A percentile compares a stretch with the other conserved stretches of the same genome.
Conservation (phyloP, 92 coral and sea anemone species). For the Bergia puertoricense region DNA sequence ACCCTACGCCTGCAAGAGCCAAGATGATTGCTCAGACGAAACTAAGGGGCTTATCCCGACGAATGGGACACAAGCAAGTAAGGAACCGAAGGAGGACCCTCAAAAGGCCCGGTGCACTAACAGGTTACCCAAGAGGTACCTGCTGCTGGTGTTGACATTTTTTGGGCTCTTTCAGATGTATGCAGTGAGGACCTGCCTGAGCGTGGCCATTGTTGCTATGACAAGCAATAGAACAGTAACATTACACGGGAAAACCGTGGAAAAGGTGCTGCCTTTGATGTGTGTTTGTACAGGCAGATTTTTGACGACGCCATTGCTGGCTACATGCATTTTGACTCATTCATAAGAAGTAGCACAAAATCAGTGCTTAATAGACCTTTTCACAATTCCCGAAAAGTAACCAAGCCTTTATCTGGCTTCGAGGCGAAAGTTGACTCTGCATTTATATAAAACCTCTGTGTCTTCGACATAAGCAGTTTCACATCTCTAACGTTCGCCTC, state of each 20-base stretch:
- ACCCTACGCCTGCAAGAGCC: neutral
- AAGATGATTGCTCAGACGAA: conserved; percentile 22
- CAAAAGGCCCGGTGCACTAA: neutral
- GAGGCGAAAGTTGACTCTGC: too few species aligned
- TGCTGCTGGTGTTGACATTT: conserved; percentile 57
- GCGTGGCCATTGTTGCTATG: conserved; percentile 82
- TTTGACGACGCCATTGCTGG: neutral
- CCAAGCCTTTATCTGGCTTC: too few species aligned
- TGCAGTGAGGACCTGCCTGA: conserved; percentile 73
- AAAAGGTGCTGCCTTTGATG: conserved; percentile 28
- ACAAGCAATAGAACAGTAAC: conserved; percentile 47
- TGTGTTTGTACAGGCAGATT: too few species aligned
- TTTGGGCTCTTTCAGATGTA: conserved; percentile 76
- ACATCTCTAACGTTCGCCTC: too few species aligned
- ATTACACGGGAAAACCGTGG: conserved; percentile 37
- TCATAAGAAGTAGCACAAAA: too few species aligned
- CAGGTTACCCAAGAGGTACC: conserved; percentile 64
- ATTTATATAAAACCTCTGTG: too few species aligned
- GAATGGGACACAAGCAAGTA: neutral
- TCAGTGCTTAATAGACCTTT: too few species aligned
- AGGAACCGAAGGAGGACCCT: neutral
- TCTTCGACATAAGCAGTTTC: too few species aligned
- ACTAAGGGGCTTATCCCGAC: neutral
- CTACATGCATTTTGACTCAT: too few species aligned
- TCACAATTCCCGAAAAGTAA: too few species aligned